Evolutionary conservation across 2,888 invertebrate genomes (phyloP).

Genomic region (Pedicia rivosa): DNA sequence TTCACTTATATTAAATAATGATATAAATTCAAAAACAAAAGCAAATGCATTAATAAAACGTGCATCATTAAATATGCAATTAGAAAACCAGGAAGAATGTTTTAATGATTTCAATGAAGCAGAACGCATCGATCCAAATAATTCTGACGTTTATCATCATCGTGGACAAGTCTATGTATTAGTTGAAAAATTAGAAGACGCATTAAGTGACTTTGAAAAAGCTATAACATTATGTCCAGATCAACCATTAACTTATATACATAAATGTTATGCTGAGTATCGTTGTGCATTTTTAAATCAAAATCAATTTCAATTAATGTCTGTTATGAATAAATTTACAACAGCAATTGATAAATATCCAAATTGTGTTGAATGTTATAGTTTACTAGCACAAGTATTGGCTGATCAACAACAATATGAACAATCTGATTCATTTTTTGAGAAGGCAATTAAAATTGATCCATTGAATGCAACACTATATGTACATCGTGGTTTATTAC

Average conservation of each 20-base stretch:
- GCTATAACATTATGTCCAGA: constrained; percentile 68
- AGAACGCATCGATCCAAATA: constrained; percentile 56
- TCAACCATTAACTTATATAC: constrained; percentile 74
- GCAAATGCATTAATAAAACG: constrained; percentile 80
- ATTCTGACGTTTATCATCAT: constrained; percentile 85
- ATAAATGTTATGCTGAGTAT: constrained; percentile 83
- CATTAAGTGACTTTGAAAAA: constrained; percentile 66
- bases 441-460: constrained; percentile 64
- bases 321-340: constrained; percentile 58
- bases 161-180: constrained; percentile 77
- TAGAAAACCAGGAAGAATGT: constrained; percentile 55
- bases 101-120: constrained; percentile 67
- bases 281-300: constrained; percentile 45
- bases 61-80: constrained; percentile 69
- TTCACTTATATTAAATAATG: constrained; percentile 44
- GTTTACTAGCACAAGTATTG: constrained; percentile 79
- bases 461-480: constrained; percentile 71
- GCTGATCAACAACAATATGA: constrained; percentile 71
- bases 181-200: constrained; percentile 64
- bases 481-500: constrained; percentile 73
- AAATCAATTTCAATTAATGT: constrained; percentile 42
- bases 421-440: constrained; percentile 67
- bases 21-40: constrained; percentile 43
- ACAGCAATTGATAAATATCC: constrained; percentile 64
- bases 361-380: constrained; percentile 70